Evolutionary conservation across 2,113 vertebrate species (phyloP).

Genomic region (Takifugu flavidus): DNA sequence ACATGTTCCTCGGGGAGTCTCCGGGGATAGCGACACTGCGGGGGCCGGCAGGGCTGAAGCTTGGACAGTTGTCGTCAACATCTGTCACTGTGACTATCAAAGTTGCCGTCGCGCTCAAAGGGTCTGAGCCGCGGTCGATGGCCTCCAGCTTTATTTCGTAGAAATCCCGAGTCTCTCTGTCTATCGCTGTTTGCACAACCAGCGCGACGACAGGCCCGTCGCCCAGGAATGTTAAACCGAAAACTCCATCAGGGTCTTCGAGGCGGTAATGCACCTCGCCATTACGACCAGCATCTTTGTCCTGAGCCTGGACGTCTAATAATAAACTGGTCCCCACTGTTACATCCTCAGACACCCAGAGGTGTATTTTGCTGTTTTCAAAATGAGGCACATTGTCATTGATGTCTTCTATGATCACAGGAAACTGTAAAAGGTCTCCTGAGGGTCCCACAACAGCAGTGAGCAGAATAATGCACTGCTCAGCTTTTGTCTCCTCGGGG

Average conservation of each 20-base stretch:
- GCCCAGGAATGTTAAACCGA: constrained; percentile 53
- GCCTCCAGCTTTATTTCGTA: constrained; percentile 66
- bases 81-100: constrained; percentile 71
- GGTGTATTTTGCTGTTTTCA: constrained; percentile 59
- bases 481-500: constrained; percentile 46
- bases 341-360: constrained; percentile 68
- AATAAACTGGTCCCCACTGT: constrained; percentile 55
- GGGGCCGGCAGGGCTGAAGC: constrained; percentile 59
- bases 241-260: constrained; percentile 54
- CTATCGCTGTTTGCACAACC: constrained; percentile 60
- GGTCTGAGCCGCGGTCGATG: constrained; percentile 54
- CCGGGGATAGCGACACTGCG: constrained; percentile 50
- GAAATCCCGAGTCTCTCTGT: constrained; percentile 64
- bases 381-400: constrained; percentile 76
- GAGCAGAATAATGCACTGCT: constrained; percentile 60
- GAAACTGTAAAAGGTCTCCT: constrained; percentile 63
- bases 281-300: constrained; percentile 67
- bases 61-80: constrained; percentile 77
- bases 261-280: constrained; percentile 67
- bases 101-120: constrained; percentile 59
- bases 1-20: constrained; percentile 47
- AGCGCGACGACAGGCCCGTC: constrained; percentile 41
- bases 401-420: constrained; percentile 70
- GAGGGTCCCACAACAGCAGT: constrained; percentile 59
- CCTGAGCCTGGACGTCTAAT: constrained; percentile 67